Conservation (phyloP, 1,140 invertebrate genomes). For the Sinella curviseta region DNA sequence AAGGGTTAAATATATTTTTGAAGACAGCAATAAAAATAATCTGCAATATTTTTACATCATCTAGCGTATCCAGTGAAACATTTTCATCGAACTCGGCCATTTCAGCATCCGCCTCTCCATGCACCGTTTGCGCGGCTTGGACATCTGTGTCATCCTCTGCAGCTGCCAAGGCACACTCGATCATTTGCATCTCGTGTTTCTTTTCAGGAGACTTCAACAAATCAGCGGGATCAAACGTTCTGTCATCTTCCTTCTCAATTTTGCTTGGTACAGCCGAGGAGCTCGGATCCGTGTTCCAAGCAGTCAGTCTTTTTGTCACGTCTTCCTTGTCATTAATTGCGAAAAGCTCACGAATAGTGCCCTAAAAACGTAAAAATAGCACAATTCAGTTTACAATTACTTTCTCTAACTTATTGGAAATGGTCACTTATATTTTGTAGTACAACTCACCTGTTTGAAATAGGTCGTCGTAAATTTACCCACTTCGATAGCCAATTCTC, state of each 20-base stretch:
- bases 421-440: not conserved
- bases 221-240: not conserved
- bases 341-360: constrained; percentile 91
- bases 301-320: constrained; percentile 62
- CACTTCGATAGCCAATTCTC: constrained; percentile 96
- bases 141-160: constrained; percentile 95
- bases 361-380: constrained; percentile 58
- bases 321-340: constrained; percentile 69
- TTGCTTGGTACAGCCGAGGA: not conserved
- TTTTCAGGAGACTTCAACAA: constrained; percentile 9
- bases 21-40: not conserved
- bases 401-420: not conserved
- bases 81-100: constrained; percentile 95
- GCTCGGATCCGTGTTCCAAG: constrained; percentile 18
- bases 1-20: not conserved
- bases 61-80: constrained; percentile 80
- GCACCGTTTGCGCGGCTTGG: constrained; percentile 82
- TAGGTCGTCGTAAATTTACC: constrained; percentile 98
- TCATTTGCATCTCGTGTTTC: constrained; percentile 46
- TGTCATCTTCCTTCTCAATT: not conserved
- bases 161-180: constrained; percentile 81
- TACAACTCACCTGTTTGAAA: constrained; percentile 83
- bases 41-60: constrained; percentile 50
- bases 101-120: constrained; percentile 89
- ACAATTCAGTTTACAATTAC: not conserved